Percentiles rank a stretch among this genome's conserved stretches.
phyloP scores from a whole-genome alignment of 1,140 invertebrate genomes.

The Tetranychus urticae region DNA sequence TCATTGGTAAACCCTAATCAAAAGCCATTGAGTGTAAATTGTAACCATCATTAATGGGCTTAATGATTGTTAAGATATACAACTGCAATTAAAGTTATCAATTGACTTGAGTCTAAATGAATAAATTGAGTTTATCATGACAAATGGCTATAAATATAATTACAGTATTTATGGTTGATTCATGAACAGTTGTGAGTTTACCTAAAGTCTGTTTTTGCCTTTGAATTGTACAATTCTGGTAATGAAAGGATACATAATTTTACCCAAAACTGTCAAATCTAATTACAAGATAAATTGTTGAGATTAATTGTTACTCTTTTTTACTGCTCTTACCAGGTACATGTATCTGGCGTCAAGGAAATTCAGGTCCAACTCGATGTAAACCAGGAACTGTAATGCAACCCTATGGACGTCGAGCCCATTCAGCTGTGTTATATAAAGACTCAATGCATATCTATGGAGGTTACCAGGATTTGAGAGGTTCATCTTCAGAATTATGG shows the following conservation, averaged over 20 bases:
- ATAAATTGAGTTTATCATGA: too few relatives aligned
- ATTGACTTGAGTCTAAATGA: too few relatives aligned
- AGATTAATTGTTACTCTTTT: neutral
- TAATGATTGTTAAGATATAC: too few relatives aligned
- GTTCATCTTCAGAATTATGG: constrained; percentile 64
- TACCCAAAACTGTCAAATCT: neutral
- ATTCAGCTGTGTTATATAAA: constrained; percentile 50
- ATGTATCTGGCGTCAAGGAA: neutral
- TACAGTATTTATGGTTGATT: too few relatives aligned
- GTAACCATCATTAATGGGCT: too few relatives aligned
- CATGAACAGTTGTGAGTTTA: too few relatives aligned
- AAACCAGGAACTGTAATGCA: constrained; percentile 21
- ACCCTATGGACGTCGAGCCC: constrained; percentile 51
- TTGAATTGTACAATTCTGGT: too few relatives aligned
- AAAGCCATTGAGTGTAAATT: too few relatives aligned
- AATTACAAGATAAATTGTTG: neutral
- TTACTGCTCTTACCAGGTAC: neutral
- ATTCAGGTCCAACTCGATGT: neutral
- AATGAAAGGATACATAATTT: neutral
- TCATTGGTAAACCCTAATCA: too few relatives aligned
- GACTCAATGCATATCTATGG: constrained; percentile 63
- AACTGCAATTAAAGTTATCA: too few relatives aligned
- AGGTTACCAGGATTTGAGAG: constrained; percentile 61
- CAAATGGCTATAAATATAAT: too few relatives aligned
- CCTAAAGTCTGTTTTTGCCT: too few relatives aligned